Evolutionary conservation across 2,888 invertebrate species (phyloP), one percentile per base, ranked within the genome.

Genomic region (Fragum whitleyi): DNA sequence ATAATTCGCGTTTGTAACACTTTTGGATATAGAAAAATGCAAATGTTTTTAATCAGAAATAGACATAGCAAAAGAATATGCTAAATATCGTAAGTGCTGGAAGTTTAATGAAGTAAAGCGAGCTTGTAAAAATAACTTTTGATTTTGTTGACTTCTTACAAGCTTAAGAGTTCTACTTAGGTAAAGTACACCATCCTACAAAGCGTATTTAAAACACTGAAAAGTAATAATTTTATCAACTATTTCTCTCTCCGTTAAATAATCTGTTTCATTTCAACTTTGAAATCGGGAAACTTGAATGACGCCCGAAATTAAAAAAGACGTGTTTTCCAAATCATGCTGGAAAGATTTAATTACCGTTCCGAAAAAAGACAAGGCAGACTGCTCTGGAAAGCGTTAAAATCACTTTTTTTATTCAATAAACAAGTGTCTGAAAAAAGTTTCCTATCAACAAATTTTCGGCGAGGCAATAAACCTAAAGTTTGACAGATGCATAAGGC

Each of bases 401-500:
- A 65, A 65, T 65, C 42, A 42, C 61, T n/a, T 32, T 61, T 61
- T 32, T 57, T 26, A 28, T 61, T 32, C 61, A 61, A 61, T 61
- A 61, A 32, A 32, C 61, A 32, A 7, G 29, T 11, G 28, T 61
- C 61, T 14, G n/a, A 29, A 32, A 29, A 42, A 42, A 16, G 36
- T 36, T 65, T 32, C 21, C 42, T 65, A 65, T 42, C 65, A 39
- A 65, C 65, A 65, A 39, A 42, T 39, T 65, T 65, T 42, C 29
- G 36, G 21, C 21, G 26, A 42, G 19, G 39, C 65, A 42, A 65
- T 65, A 65, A 65, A 65, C 39, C 32, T 36, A 21, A 36, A 23
- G 21, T 65, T 65, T 65, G 65, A 65, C 65, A 42, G 65, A 65
- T 65, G 65, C 65, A 65, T 65, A 39, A 65, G 65, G 65, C 65